Conservation (phyloP, 35 echinoderm and acorn worm species). For the Ptychodera flava region DNA sequence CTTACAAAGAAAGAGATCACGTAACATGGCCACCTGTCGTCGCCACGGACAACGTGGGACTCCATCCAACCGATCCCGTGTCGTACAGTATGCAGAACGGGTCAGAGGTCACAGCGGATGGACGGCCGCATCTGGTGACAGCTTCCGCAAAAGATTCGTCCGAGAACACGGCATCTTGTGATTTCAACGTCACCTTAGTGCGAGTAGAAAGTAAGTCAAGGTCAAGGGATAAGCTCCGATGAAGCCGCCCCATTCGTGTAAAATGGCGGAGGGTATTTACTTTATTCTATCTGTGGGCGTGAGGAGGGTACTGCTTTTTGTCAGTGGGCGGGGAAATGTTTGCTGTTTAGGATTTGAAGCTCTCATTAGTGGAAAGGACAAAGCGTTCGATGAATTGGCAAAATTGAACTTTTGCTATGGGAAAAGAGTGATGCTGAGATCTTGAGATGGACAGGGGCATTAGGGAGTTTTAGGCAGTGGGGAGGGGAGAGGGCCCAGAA, state of each 20-base stretch:
- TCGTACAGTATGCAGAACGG: constrained; percentile 5
- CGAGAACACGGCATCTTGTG: constrained; percentile 8
- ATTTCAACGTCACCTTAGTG: constrained; percentile 4
- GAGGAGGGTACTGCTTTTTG: too few relatives aligned
- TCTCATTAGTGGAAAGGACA: not conserved
- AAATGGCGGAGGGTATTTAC: not conserved
- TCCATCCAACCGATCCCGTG: constrained; percentile 7
- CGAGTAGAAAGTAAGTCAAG: not conserved
- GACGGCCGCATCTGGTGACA: not conserved
- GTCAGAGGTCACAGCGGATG: not conserved
- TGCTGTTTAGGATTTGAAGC: not conserved
- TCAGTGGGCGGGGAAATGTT: not conserved
- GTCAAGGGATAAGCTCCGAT: not conserved
- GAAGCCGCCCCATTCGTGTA: not conserved
- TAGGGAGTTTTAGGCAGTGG: too few relatives aligned
- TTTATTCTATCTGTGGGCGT: too few relatives aligned
- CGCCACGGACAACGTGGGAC: constrained; percentile 22
- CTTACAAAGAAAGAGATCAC: not conserved
- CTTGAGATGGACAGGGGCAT: too few relatives aligned
- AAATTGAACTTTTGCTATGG: too few relatives aligned
- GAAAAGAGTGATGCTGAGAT: too few relatives aligned
- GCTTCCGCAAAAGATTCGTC: constrained; percentile 20
- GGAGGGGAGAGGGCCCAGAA: too few relatives aligned
- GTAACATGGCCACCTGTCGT: constrained; percentile 19
- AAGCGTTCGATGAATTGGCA: too few relatives aligned